Evolutionary conservation across 2,113 vertebrate genomes (phyloP).

Genomic region (Cryptotis parvus): DNA sequence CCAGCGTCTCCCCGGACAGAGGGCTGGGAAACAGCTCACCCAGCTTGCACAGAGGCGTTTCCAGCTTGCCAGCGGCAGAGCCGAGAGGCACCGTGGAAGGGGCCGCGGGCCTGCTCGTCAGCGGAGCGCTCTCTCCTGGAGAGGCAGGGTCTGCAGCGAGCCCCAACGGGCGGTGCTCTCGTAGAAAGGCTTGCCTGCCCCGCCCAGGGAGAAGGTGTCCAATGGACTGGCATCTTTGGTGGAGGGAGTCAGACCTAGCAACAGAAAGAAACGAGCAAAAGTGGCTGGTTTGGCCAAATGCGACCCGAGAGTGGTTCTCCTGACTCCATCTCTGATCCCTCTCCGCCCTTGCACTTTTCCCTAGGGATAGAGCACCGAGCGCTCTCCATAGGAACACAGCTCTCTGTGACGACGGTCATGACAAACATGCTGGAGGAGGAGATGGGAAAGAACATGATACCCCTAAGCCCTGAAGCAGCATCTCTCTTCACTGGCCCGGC

Average conservation of each 20-base stretch:
- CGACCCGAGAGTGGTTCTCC: not conserved
- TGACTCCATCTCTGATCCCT: not conserved
- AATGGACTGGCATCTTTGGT: constrained; percentile 86
- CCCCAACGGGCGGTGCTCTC: constrained; percentile 84
- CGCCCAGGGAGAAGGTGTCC: constrained; percentile 83
- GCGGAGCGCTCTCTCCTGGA: constrained; percentile 75
- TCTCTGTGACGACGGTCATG: not conserved
- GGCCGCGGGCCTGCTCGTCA: constrained; percentile 68
- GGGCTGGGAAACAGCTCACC: constrained; percentile 83
- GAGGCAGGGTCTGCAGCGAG: constrained; percentile 67
- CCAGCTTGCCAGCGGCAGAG: constrained; percentile 82
- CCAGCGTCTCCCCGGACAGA: constrained; percentile 93
- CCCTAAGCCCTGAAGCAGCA: not conserved
- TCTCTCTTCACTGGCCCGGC: not conserved
- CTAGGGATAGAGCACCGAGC: accelerated
- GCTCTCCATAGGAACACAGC: accelerated
- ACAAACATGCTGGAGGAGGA: not conserved
- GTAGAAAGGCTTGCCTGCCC: constrained; percentile 84
- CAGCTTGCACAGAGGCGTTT: constrained; percentile 85
- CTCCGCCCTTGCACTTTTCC: not conserved
- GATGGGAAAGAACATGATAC: not conserved
- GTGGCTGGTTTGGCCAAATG: constrained; percentile 8
- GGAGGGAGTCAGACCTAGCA: constrained; percentile 69
- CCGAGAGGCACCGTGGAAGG: constrained; percentile 70
- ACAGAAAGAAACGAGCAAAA: constrained; percentile 36